These are phyloP conservation scores for Branchipolynoe longqiensis DNA, from an alignment of 2,888 invertebrate genomes.

Conservation along the genomic window DNA sequence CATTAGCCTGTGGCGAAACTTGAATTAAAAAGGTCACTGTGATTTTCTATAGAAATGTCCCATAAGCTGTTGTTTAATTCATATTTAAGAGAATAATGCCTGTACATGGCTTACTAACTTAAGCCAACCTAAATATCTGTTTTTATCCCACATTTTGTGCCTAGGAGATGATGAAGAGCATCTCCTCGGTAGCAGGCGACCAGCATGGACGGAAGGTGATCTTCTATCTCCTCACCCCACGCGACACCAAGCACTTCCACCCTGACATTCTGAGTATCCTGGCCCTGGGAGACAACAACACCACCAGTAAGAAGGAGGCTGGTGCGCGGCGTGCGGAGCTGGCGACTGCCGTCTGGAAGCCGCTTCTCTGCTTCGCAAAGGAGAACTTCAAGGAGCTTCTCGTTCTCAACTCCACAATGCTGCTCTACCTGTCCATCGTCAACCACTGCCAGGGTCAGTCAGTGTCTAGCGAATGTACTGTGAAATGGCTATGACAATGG, in stretches of 20 bases:
- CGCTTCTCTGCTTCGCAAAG: slow-evolving; percentile 75
- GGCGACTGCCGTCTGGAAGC: slow-evolving; percentile 72
- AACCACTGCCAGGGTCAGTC: slow-evolving; percentile 76
- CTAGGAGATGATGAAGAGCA: slow-evolving; percentile 86
- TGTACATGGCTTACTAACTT: too few relatives aligned
- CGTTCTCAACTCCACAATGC: slow-evolving; percentile 74
- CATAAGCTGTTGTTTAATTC: too few relatives aligned
- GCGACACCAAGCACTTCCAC: slow-evolving; percentile 90
- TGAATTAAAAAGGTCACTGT: too few relatives aligned
- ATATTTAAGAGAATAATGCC: too few relatives aligned
- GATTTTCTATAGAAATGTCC: too few relatives aligned
- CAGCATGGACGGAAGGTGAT: slow-evolving; percentile 93
- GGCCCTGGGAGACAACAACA: slow-evolving; percentile 88
- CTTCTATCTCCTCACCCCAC: slow-evolving; percentile 92
- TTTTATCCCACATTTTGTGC: not conserved
- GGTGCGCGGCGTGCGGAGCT: slow-evolving; percentile 76
- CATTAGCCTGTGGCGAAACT: too few relatives aligned
- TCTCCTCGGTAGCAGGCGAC: slow-evolving; percentile 87
- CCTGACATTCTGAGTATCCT: slow-evolving; percentile 89
- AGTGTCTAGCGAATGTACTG: too few relatives aligned
- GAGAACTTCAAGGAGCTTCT: slow-evolving; percentile 74
- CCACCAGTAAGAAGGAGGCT: slow-evolving; percentile 83
- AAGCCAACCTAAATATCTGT: too few relatives aligned
- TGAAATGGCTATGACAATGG: too few relatives aligned
- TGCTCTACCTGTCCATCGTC: slow-evolving; percentile 76